Evolutionary conservation across 1,140 invertebrate species (phyloP), one percentile per base, ranked within the genome.

Genomic region (Lucilia sericata): DNA sequence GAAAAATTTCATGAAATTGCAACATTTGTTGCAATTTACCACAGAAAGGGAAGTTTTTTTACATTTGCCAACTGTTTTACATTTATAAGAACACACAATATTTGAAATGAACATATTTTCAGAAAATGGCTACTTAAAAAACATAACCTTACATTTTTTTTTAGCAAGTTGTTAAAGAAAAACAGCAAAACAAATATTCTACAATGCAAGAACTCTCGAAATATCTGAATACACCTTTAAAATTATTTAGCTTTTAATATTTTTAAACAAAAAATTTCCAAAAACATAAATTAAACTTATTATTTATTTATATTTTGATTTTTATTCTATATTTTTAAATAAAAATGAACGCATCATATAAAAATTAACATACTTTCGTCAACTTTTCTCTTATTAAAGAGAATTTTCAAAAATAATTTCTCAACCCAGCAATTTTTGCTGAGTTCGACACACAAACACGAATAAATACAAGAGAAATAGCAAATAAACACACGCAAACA

Each of bases 291-390:
- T 70, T 70, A 10, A 70, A 70, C 5, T 9, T 70, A 21, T 70
- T 70, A 17, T 70, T 21, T 21, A 42, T 76, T 76, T 76, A 42
- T 76, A 76, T 76, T 76, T 76, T 76, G 74, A 42, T 42, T 76
- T 76, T 76, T 76, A 21, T 21, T 80, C 47, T 80, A 7, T 49
- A 49, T 80, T 49, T 80, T 49, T 80, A 47, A 51, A 80, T 78
- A 78, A 47, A 78, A 78, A 78, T 80, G 76, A 80, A 80, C 76
- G 76, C 76, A 80, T 80, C 76, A 80, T 80, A 80, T 49, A 80
- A 80, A 78, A 21, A 80, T 80, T 80, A 80, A 80, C 76, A 80
- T 49, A 80, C 47, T 80, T 80, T 80, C 76, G 76, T 80, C 13
- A 19, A 80, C n/a, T 80, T 80, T 42, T 80, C 76, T 51, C 76